Conservation (phyloP, 2,797 vertebrate species). For the Toxotes lorentzi region DNA sequence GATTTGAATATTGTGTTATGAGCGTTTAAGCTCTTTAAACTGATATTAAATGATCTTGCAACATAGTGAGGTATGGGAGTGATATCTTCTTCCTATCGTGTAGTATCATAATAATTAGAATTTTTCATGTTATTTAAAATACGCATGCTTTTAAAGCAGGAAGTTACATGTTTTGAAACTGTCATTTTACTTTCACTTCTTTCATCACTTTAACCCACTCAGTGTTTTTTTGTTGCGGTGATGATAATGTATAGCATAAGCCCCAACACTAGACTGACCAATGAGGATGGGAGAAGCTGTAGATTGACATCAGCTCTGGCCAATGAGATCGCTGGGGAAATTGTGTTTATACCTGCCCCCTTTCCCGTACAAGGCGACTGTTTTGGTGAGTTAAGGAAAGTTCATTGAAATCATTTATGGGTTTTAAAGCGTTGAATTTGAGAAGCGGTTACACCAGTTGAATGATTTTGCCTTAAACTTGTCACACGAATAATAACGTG, state of each 20-base stretch:
- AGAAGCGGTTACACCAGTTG: neutral
- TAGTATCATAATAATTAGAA: neutral
- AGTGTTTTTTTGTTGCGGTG: slow-evolving; percentile 47
- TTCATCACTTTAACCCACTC: slow-evolving; percentile 29
- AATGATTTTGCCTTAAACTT: neutral
- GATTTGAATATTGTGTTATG: too few species aligned
- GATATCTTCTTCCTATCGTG: neutral
- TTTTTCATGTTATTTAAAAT: neutral
- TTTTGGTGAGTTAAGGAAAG: slow-evolving; percentile 82
- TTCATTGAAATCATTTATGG: slow-evolving; percentile 74
- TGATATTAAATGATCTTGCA: neutral
- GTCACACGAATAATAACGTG: neutral
- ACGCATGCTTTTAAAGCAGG: neutral
- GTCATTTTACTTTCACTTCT: neutral
- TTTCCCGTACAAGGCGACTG: slow-evolving; percentile 75
- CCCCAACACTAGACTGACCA: slow-evolving; percentile 42
- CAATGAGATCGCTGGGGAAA: slow-evolving; percentile 51
- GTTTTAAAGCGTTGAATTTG: slow-evolving; percentile 50
- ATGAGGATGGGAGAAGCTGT: slow-evolving; percentile 21
- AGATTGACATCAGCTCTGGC: slow-evolving; percentile 32
- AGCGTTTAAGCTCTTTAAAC: neutral
- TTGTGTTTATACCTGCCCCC: slow-evolving; percentile 65
- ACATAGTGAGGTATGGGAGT: neutral
- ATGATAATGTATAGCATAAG: slow-evolving; percentile 5
- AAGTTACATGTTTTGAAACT: neutral